Evolutionary conservation across 2,888 invertebrate species (phyloP), one percentile per base, ranked within the genome.

Genomic region (Onchidella celtica): DNA sequence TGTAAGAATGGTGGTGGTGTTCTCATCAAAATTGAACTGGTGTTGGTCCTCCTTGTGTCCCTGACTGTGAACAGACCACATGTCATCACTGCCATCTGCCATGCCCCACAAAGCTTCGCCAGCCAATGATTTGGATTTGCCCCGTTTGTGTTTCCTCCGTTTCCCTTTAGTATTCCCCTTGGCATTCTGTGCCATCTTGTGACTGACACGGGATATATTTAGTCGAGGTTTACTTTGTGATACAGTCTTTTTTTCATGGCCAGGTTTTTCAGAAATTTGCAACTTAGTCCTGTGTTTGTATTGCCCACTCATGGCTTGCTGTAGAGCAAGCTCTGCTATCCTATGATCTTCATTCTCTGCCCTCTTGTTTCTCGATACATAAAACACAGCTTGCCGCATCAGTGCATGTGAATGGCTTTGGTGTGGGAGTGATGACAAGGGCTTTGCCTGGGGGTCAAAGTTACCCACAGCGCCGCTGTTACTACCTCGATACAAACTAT

Each of bases 101-200:
- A n/a, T 9, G 3, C 68, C 68, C 68, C 68, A 68, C 36, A 32
- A 21, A 34, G 68, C 36, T 34, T 68, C 68, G n/a, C 68, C 68
- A 2, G 68, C 68, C 14, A 68, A 38, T 29, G 68, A 34, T 24
- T 17, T 29, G 17, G 68, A 36, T 17, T 17, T n/a, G 34, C n/a
- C n/a, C 36, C 24, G 32, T 38, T 68, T 68, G 36, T 36, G 32
- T 29, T 29, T 17, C 21, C 24, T 27, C 3, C 34, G 32, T 34
- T n/a, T 34, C 17, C 32, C 24, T 11, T 38, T 21, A 14, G n/a
- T 34, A 21, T 68, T 68, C 6, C n/a, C 21, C 34, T n/a, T 6
- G 3, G 34, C n/a, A 17, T 17, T 34, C 14, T 34, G 34, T 2
- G 68, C 32, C 9, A 36, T 3, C 2, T 34, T 21, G 36, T 11